These are phyloP conservation scores for Periparus ater DNA, from an alignment of 2,797 vertebrate genomes.

Conservation along the genomic window DNA sequence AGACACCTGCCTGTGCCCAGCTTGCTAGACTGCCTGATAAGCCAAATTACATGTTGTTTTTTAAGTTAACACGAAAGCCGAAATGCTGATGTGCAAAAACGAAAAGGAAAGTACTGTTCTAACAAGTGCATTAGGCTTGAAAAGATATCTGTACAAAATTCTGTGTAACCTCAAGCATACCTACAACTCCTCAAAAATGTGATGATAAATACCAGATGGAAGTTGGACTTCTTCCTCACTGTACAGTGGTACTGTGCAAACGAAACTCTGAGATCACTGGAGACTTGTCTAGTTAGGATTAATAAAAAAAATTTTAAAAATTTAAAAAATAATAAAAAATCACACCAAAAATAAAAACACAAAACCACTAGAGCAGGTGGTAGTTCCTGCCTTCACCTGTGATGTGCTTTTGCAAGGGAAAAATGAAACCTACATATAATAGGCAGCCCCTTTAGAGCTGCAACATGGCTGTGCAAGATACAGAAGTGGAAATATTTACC, in stretches of 20 bases:
- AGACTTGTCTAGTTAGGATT: not conserved
- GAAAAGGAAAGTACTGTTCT: not conserved
- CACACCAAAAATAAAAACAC: accelerated
- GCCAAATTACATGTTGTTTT: not conserved
- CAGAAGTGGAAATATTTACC: not conserved
- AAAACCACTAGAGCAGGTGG: not conserved
- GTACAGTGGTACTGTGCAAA: not conserved
- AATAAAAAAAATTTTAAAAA: not conserved
- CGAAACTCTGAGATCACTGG: not conserved
- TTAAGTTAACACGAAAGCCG: not conserved
- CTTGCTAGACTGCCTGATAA: not conserved
- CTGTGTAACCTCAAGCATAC: not conserved
- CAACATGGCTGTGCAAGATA: not conserved
- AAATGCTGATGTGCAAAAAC: not conserved
- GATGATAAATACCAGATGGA: not conserved
- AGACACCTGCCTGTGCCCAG: not conserved
- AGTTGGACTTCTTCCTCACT: not conserved
- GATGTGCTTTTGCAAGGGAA: not conserved
- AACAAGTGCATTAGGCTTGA: not conserved
- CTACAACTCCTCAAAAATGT: not conserved
- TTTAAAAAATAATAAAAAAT: not conserved
- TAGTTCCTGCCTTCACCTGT: not conserved
- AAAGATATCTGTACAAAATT: not conserved
- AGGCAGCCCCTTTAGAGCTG: not conserved
- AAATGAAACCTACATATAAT: not conserved